These are phyloP conservation scores for Enteromius fasciolatus DNA, from an alignment of 2,797 vertebrate genomes.

Conservation along the genomic window DNA sequence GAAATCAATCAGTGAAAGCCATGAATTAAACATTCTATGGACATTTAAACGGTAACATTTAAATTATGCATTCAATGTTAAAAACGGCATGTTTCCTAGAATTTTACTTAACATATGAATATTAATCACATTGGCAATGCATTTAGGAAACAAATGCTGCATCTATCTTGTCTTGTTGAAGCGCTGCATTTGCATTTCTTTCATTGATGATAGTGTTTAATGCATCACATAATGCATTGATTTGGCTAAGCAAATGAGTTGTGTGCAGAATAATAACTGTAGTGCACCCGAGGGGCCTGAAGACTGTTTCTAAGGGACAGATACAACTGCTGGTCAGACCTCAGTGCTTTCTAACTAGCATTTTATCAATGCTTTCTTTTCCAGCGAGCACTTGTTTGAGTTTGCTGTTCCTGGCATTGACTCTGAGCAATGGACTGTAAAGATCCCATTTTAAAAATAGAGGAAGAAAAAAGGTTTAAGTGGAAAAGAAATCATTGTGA, in stretches of 20 bases:
- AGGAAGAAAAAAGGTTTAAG: slow-evolving; percentile 7
- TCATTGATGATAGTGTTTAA: slow-evolving; percentile 20
- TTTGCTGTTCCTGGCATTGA: slow-evolving; percentile 26
- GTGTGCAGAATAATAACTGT: slow-evolving; percentile 30
- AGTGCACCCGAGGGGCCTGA: background rate
- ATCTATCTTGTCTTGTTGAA: background rate
- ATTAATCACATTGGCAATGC: slow-evolving; percentile 1
- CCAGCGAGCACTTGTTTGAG: slow-evolving; percentile 30
- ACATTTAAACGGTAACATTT: background rate
- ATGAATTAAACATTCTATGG: background rate
- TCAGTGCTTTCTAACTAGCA: slow-evolving; percentile 29
- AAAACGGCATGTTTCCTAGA: slow-evolving; percentile 3
- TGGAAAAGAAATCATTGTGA: slow-evolving; percentile 36
- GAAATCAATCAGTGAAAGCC: background rate
- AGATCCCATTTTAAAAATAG: slow-evolving; percentile 28
- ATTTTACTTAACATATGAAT: background rate
- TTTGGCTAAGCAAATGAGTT: slow-evolving; percentile 33
- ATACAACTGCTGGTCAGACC: slow-evolving; percentile 25
- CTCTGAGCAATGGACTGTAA: slow-evolving; percentile 37
- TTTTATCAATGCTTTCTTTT: slow-evolving; percentile 40
- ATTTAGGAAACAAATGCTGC: background rate
- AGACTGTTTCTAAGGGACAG: slow-evolving; percentile 8
- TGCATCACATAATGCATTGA: slow-evolving; percentile 32
- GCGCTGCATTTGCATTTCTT: slow-evolving; percentile 29
- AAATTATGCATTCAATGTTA: background rate